Evolutionary conservation across 2,888 invertebrate genomes (phyloP).

Genomic region (Aplocera efformata): DNA sequence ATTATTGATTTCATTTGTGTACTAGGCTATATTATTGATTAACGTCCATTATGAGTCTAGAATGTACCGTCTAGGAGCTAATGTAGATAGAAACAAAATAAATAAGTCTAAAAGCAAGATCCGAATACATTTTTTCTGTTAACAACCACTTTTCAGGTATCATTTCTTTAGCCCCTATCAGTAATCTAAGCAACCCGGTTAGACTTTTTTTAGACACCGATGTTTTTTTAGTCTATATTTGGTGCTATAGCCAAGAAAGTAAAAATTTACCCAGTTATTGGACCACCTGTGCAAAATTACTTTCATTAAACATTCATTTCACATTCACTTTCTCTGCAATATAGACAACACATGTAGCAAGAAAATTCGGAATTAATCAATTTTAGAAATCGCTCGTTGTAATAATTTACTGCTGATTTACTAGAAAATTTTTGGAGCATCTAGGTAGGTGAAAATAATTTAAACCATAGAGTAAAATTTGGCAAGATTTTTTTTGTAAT

Average conservation of each 20-base stretch:
- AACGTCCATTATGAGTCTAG: slow-evolving; percentile 33
- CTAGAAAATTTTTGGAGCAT: no score
- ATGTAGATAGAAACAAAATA: no score
- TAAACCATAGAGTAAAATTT: no score
- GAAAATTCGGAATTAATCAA: slow-evolving; percentile 7
- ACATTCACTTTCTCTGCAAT: slow-evolving; percentile 24
- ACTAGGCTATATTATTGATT: slow-evolving; percentile 61
- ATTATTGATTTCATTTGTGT: slow-evolving; percentile 31
- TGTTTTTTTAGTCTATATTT: no score
- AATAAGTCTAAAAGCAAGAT: no score
- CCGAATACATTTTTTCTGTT: background rate
- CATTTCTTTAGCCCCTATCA: background rate
- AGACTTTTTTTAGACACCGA: no score
- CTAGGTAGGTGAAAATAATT: no score
- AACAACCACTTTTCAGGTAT: background rate
- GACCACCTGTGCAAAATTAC: slow-evolving; percentile 9
- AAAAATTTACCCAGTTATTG: slow-evolving; percentile 1
- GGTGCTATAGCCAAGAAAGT: slow-evolving; percentile 1
- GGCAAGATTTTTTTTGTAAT: no score
- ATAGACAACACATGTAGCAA: slow-evolving; percentile 5
- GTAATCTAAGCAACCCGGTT: no score
- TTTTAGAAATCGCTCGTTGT: no score
- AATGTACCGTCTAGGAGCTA: slow-evolving; percentile 1
- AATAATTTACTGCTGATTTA: no score
- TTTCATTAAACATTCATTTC: slow-evolving; percentile 20